phyloP scores from a whole-genome alignment of 2,113 vertebrate genomes.

The Dipodomys spectabilis region DNA sequence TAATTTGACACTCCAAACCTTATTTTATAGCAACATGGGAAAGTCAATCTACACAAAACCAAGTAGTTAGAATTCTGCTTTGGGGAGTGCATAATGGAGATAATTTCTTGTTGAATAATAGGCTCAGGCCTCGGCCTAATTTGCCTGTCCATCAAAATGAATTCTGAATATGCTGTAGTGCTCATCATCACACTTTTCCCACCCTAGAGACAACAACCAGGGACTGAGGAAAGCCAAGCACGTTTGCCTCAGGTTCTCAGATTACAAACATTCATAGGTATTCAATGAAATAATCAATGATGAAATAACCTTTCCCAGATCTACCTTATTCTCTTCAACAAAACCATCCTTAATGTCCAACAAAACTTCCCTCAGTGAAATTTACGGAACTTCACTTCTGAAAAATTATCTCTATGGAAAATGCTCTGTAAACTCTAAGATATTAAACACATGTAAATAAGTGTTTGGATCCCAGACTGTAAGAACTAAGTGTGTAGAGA shows the following conservation, averaged over 20 bases:
- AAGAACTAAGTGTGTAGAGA: not conserved
- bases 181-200: not conserved
- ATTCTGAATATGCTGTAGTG: rapidly evolving
- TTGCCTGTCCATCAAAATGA: not conserved
- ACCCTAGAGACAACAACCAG: not conserved
- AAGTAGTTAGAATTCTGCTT: not conserved
- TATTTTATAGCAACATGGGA: not conserved
- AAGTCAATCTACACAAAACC: not conserved
- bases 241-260: not conserved
- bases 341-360: not conserved
- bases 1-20: not conserved
- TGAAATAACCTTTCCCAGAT: not conserved
- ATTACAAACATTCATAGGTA: not conserved
- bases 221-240: not conserved
- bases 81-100: not conserved
- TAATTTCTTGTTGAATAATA: not conserved
- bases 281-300: not conserved
- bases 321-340: not conserved
- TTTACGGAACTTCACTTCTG: not conserved
- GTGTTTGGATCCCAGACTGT: not conserved
- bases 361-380: slow-evolving; percentile 15
- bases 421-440: not conserved
- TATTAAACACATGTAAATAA: not conserved
- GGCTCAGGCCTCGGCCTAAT: not conserved
- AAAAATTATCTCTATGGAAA: not conserved